These are phyloP conservation scores for Tokudaia muenninki DNA, from an alignment of 2,797 vertebrate genomes.

Conservation along the genomic window DNA sequence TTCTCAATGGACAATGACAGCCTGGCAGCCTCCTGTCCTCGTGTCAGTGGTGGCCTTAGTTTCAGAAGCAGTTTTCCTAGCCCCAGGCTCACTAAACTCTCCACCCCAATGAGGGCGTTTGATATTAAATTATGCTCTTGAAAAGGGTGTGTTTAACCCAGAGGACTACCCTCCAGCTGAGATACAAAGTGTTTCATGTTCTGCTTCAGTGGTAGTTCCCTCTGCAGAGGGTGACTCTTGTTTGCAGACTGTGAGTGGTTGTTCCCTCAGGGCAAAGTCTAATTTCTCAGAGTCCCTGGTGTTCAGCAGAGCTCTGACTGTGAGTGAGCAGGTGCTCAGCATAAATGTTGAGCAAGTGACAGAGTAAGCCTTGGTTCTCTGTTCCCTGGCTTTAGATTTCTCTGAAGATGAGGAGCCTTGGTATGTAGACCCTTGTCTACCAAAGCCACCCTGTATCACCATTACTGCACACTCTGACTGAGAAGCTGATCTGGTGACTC, in stretches of 20 bases:
- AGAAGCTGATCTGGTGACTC: neutral
- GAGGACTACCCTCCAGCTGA: neutral
- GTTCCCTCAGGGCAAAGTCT: neutral
- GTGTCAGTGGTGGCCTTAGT: neutral
- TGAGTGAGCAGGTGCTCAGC: conserved; percentile 19
- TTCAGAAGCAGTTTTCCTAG: conserved; percentile 33
- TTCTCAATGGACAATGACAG: neutral
- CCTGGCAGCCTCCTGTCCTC: neutral
- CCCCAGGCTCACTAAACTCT: neutral
- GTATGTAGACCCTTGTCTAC: neutral
- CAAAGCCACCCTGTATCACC: neutral
- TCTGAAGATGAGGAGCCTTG: neutral
- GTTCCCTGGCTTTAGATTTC: neutral
- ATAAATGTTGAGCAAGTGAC: neutral
- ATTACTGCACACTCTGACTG: neutral
- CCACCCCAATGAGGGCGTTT: neutral
- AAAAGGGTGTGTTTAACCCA: conserved; percentile 35
- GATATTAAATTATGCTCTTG: conserved; percentile 7
- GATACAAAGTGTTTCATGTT: neutral
- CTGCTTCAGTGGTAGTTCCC: neutral
- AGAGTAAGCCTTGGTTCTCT: neutral
- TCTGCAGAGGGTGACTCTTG: neutral
- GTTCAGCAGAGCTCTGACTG: neutral
- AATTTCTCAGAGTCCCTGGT: neutral
- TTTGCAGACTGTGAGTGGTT: neutral